phyloP scores from a whole-genome alignment of 2,797 vertebrate genomes.

The Crenuchus spilurus region DNA sequence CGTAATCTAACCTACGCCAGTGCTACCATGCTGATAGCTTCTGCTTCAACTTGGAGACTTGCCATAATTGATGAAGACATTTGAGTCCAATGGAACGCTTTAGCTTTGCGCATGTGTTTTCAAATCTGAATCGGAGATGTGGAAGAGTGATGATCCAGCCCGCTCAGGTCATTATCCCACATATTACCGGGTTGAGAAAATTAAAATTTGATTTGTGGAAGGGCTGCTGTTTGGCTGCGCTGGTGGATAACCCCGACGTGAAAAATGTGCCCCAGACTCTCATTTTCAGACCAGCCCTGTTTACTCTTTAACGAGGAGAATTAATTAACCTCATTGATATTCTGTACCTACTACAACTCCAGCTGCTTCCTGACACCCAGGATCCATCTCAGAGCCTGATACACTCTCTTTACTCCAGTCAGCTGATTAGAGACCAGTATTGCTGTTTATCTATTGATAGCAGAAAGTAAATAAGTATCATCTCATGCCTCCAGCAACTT shows the following conservation, averaged over 20 bases:
- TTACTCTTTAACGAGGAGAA: conserved; percentile 75
- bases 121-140: conserved; percentile 36
- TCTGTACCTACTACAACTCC: conserved; percentile 61
- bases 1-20: neutral
- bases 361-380: conserved; percentile 58
- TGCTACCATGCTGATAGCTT: neutral
- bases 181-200: conserved; percentile 53
- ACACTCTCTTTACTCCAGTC: conserved; percentile 12
- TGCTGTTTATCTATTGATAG: neutral
- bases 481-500: no score
- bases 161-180: conserved; percentile 62
- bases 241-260: conserved; percentile 52
- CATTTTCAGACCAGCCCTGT: conserved; percentile 61
- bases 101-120: conserved; percentile 6
- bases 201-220: conserved; percentile 65
- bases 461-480: neutral
- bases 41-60: neutral
- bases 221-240: conserved; percentile 49
- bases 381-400: conserved; percentile 26
- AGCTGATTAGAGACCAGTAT: conserved; percentile 38
- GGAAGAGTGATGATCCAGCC: conserved; percentile 58
- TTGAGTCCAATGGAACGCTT: neutral
- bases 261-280: conserved; percentile 58
- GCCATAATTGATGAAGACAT: conserved; percentile 2
- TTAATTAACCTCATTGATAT: conserved; percentile 80